Conservation (phyloP, 37 sponge, comb jelly and placozoan genomes). For the Halichondria panicea region DNA sequence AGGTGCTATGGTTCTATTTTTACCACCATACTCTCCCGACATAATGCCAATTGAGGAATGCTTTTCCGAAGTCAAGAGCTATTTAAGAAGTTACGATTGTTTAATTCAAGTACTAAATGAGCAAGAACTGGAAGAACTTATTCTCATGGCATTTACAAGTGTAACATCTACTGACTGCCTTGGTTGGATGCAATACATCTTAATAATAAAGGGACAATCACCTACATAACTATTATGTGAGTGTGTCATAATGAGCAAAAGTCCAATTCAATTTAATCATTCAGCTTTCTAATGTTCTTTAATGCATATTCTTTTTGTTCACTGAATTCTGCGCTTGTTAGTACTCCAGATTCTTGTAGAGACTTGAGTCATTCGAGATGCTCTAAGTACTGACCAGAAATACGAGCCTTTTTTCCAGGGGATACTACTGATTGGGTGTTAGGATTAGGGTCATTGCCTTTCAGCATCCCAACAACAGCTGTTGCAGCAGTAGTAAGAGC, state of each 20-base stretch:
- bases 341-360: not conserved
- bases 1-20: slow-evolving; percentile 1
- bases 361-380: not conserved
- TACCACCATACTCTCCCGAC: slow-evolving; percentile 27
- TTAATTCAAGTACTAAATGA: not conserved
- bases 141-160: slow-evolving; percentile 4
- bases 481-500: not conserved
- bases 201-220: not conserved
- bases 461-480: not conserved
- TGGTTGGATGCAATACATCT: slow-evolving; percentile 4
- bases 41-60: slow-evolving; percentile 2
- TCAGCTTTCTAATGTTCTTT: not conserved
- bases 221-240: not conserved
- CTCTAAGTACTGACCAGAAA: not conserved
- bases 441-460: not conserved
- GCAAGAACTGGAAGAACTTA: not conserved
- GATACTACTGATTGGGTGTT: not conserved
- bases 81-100: not conserved
- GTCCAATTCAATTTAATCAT: not conserved
- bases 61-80: slow-evolving; percentile 14
- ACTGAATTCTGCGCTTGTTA: not conserved
- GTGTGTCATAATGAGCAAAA: not conserved
- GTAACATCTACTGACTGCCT: slow-evolving; percentile 6
- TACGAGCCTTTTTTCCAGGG: not conserved
- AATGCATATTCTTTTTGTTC: slow-evolving; percentile 3